Conservation (phyloP, 2,113 vertebrate genomes). For the Lutjanus erythropterus region DNA sequence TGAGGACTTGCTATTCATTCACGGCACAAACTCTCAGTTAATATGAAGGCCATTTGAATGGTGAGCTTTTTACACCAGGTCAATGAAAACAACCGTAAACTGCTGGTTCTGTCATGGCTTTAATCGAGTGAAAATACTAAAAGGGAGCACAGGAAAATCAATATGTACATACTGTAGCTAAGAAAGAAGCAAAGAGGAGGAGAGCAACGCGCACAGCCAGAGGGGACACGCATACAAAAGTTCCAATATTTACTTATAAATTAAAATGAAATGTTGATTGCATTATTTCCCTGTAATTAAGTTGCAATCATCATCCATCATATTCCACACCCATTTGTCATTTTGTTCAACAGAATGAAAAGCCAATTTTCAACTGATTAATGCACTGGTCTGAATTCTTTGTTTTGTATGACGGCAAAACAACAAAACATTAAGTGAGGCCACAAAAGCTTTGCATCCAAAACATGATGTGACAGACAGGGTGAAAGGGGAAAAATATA, state of each 20-base stretch:
- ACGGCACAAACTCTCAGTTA: conserved; percentile 13
- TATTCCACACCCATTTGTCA: conserved; percentile 23
- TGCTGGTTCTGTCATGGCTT: conserved; percentile 35
- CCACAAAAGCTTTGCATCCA: neutral
- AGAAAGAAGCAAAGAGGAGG: neutral
- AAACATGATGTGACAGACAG: neutral
- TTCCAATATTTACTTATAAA: conserved; percentile 35
- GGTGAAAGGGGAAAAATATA: neutral
- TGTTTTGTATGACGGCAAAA: neutral
- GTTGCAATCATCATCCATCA: conserved; percentile 57
- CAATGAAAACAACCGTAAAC: conserved; percentile 23
- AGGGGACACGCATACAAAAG: neutral
- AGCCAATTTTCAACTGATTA: conserved; percentile 38
- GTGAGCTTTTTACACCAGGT: conserved; percentile 8
- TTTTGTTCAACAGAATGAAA: conserved; percentile 28
- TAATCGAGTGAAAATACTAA: conserved; percentile 27
- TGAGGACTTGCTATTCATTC: conserved; percentile 30
- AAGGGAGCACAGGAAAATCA: conserved; percentile 35
- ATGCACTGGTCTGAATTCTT: neutral
- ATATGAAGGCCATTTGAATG: neutral
- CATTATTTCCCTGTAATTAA: conserved; percentile 57
- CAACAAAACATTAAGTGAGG: neutral
- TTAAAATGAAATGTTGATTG: conserved; percentile 46
- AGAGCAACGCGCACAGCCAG: neutral
- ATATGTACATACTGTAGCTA: conserved; percentile 25